A percentile compares a stretch with the other conserved stretches of the same genome.
Evolutionary conservation across 2,888 invertebrate species (phyloP).

Genomic region (Hypomecis punctinalis): DNA sequence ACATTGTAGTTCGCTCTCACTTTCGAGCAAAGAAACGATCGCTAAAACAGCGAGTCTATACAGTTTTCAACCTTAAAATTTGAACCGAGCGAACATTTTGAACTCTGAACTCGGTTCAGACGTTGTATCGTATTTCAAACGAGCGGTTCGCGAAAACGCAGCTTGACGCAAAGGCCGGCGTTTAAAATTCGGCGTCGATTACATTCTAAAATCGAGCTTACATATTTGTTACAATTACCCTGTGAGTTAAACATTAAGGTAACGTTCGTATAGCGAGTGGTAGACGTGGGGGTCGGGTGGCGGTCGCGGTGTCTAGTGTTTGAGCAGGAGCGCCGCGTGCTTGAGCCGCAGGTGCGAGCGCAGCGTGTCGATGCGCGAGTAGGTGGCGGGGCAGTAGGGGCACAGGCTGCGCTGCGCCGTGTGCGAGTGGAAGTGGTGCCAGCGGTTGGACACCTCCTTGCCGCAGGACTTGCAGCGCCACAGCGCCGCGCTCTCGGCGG

Average conservation of each 20-base stretch:
- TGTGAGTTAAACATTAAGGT: slow-evolving; percentile 74
- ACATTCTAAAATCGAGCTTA: slow-evolving; percentile 32
- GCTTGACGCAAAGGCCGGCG: slow-evolving; percentile 2
- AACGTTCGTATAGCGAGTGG: slow-evolving; percentile 66
- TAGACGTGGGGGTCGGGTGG: slow-evolving; percentile 43
- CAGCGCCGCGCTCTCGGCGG: slow-evolving; percentile 88
- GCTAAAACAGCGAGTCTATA: background rate
- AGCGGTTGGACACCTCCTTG: slow-evolving; percentile 94
- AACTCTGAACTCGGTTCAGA: too few species aligned
- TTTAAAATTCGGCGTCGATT: slow-evolving; percentile 35
- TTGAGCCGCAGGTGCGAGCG: slow-evolving; percentile 92
- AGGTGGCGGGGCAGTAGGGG: slow-evolving; percentile 94
- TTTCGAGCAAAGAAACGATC: background rate
- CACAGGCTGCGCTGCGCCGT: slow-evolving; percentile 92
- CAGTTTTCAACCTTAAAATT: background rate
- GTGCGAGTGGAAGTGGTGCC: slow-evolving; percentile 95
- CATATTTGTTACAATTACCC: slow-evolving; percentile 66
- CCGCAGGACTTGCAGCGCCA: slow-evolving; percentile 94
- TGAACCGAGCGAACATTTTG: background rate
- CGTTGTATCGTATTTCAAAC: background rate
- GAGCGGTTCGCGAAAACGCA: slow-evolving; percentile 4
- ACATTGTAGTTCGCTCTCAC: background rate
- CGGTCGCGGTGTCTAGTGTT: slow-evolving; percentile 62
- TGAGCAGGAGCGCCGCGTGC: slow-evolving; percentile 85
- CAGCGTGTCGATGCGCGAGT: slow-evolving; percentile 94